Evolutionary conservation across 2,888 invertebrate genomes (phyloP).

Genomic region (Nysson spinosus): DNA sequence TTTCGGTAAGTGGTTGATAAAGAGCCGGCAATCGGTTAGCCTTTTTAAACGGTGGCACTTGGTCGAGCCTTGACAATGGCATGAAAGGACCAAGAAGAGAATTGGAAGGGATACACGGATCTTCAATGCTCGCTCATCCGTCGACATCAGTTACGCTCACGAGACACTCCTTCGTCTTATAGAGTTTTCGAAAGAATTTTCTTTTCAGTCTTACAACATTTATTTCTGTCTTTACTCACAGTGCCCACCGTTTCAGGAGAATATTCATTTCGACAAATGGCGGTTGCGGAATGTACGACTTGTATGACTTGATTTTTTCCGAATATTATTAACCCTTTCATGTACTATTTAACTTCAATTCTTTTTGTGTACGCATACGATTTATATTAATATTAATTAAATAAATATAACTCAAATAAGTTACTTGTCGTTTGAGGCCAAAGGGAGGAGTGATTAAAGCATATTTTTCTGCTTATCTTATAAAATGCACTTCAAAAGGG

Average conservation of each 20-base stretch:
- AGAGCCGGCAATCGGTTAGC: slow-evolving; percentile 69
- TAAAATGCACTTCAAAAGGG: too few species aligned
- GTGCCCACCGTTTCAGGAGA: not conserved
- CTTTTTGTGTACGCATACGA: too few species aligned
- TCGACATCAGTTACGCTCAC: slow-evolving; percentile 57
- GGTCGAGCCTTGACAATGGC: slow-evolving; percentile 43
- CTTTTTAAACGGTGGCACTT: slow-evolving; percentile 65
- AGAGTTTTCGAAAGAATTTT: slow-evolving; percentile 34
- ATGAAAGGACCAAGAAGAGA: slow-evolving; percentile 51
- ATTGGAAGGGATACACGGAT: slow-evolving; percentile 20
- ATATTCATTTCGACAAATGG: not conserved
- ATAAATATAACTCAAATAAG: too few species aligned
- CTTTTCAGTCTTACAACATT: slow-evolving; percentile 2
- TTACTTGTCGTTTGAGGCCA: too few species aligned
- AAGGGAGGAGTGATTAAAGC: too few species aligned
- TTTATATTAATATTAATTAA: too few species aligned
- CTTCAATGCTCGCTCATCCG: slow-evolving; percentile 50
- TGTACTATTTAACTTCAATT: too few species aligned
- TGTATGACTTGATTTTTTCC: too few species aligned
- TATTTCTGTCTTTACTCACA: not conserved
- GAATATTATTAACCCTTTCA: too few species aligned
- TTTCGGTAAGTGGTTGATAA: slow-evolving; percentile 64
- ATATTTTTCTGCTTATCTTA: too few species aligned
- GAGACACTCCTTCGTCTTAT: slow-evolving; percentile 5
- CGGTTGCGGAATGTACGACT: too few species aligned